Evolutionary conservation across 1,140 invertebrate genomes (phyloP), one percentile per base, ranked within the genome.

Genomic region (Eumeta japonica): DNA sequence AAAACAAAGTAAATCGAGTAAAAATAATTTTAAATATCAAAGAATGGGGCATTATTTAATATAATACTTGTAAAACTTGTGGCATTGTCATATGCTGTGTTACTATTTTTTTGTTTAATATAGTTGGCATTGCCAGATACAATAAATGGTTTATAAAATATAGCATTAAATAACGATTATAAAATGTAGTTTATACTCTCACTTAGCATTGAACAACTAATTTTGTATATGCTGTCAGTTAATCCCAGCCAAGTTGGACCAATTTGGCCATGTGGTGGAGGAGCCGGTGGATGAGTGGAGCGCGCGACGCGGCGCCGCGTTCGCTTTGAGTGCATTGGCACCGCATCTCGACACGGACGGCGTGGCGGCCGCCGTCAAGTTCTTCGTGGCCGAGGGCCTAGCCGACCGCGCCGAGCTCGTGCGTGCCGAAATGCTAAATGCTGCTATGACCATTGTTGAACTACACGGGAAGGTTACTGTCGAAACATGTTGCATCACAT

Each of bases 391-490:
- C 1, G 83, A 84, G 31, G 92, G 90, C 1, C 78, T 99, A 3
- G 86, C 86, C 2, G 96, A 99, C 76, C 79, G 93, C 12, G 83
- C 87, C 62, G 80, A 85, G 44, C 77, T 81, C 11, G 96, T 98
- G 3, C 79, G 92, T 13, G 84, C 83, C 15, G 84, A 92, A 62
- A 98, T 99, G 94, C 77, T 97, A 30, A 86, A 87, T 41, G 93
- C 95, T 17, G 94, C 94, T n/a, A 81, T 97, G 41, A 86, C 86
- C 35, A 82, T 91, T 35, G 89, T 98, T 1, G 89, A 97, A 65
- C 75, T 88, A 30, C 93, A 98, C 76, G 95, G 95, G 18, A 95
- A 94, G 77, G 82, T 86, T 43, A 68, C 67, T 37, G 33, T 24
- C n/a, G n/a, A n/a, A n/a, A n/a, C n/a, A n/a, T n/a, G n/a, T n/a